Percentiles rank a stretch among this genome's conserved stretches.
phyloP scores from a whole-genome alignment of 23 tunicate genomes.

The Diplosoma virens region DNA sequence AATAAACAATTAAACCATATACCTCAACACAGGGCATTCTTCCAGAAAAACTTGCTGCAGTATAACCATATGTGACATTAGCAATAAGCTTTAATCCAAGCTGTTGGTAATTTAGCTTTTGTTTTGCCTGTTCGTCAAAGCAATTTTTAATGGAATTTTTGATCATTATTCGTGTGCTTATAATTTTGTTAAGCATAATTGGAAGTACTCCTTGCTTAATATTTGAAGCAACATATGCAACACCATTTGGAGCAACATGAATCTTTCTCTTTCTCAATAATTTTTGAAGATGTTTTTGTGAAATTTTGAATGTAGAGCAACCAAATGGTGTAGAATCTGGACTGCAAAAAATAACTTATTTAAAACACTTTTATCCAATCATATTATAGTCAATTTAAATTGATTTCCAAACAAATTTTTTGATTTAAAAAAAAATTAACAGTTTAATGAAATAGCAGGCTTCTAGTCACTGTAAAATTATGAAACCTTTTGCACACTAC shows the following conservation, averaged over 20 bases:
- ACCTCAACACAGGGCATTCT: constrained; percentile 98
- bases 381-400: no score
- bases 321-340: constrained; percentile 60
- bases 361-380: no score
- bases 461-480: no score
- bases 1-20: background rate
- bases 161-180: constrained; percentile 84
- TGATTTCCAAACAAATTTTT: no score
- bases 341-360: constrained; percentile 16
- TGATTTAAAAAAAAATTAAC: no score
- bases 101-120: constrained; percentile 78
- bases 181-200: constrained; percentile 78
- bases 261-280: constrained; percentile 30
- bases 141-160: constrained; percentile 81
- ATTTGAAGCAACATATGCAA: constrained; percentile 63
- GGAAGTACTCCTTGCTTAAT: constrained; percentile 78
- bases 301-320: constrained; percentile 49
- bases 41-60: constrained; percentile 92
- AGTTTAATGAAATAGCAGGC: no score
- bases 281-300: constrained; percentile 27
- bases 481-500: no score
- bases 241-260: constrained; percentile 76
- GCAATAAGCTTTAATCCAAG: constrained; percentile 84
- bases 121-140: constrained; percentile 49
- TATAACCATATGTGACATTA: constrained; percentile 90